phyloP scores from a whole-genome alignment of 2,888 invertebrate genomes.

The Stomorhina lunata region DNA sequence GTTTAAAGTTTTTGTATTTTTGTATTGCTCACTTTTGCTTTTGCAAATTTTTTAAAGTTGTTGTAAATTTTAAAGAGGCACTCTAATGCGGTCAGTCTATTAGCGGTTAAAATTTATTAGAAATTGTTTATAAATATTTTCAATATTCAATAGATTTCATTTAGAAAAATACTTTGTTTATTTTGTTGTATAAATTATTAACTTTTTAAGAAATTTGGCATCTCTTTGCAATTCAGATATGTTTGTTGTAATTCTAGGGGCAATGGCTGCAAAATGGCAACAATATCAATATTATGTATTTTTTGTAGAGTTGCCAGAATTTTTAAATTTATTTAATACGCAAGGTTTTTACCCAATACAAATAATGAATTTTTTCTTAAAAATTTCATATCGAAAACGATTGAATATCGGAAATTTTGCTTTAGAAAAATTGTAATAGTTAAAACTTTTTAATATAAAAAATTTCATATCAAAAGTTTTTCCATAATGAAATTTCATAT shows the following conservation, averaged over 20 bases:
- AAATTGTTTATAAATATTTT: no score
- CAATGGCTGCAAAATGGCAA: slow-evolving; percentile 41
- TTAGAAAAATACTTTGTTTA: background rate
- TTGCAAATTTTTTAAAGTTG: slow-evolving; percentile 7
- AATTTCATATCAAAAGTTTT: no score
- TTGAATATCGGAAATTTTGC: no score
- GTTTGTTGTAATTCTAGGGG: slow-evolving; percentile 10
- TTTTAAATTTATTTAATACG: background rate
- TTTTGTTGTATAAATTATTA: background rate
- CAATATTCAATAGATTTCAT: no score
- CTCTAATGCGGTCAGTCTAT: slow-evolving; percentile 40
- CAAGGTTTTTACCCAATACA: background rate
- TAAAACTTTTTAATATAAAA: no score
- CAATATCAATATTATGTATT: slow-evolving; percentile 18
- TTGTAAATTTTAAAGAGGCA: slow-evolving; percentile 45
- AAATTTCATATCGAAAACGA: no score
- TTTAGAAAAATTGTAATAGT: no score
- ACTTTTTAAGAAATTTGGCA: background rate
- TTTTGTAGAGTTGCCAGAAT: slow-evolving; percentile 31
- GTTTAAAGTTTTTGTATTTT: slow-evolving; percentile 6
- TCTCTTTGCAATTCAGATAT: slow-evolving; percentile 25
- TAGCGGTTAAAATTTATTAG: background rate
- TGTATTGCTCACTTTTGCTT: slow-evolving; percentile 8
- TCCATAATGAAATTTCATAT: no score
- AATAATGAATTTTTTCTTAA: background rate